Evolutionary conservation across 2,888 invertebrate species (phyloP).

Genomic region (Drosophila multiciliata): DNA sequence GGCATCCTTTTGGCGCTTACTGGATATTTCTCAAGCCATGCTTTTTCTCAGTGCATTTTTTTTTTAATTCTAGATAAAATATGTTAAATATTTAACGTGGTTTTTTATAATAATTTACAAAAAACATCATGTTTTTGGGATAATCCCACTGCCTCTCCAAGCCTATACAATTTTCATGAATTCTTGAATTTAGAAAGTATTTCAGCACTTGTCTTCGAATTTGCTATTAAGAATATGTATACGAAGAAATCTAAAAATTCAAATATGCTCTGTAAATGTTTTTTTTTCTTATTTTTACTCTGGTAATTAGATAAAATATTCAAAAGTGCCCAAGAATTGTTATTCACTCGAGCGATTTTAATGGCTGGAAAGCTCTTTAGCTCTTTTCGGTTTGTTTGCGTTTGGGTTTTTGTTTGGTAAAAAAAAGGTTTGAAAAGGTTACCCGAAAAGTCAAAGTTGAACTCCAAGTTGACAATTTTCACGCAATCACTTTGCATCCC

Average conservation of each 20-base stretch:
- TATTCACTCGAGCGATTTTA: constrained; percentile 73
- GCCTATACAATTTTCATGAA: background rate
- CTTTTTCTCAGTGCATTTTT: background rate
- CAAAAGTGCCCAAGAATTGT: constrained; percentile 23
- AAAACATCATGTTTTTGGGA: too few relatives aligned
- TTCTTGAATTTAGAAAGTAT: too few relatives aligned
- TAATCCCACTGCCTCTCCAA: background rate
- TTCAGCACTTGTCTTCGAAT: too few relatives aligned
- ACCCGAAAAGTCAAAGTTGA: constrained; percentile 44
- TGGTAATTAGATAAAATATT: constrained; percentile 54
- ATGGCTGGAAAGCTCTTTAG: constrained; percentile 47
- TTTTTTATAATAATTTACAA: background rate
- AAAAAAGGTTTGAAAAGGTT: constrained; percentile 58
- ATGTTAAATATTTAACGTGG: background rate
- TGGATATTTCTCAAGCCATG: background rate
- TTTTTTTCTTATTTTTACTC: background rate
- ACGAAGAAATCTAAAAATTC: background rate
- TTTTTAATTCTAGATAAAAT: background rate
- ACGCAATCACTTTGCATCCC: background rate
- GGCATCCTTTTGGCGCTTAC: background rate
- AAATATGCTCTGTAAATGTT: background rate
- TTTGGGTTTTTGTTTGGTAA: constrained; percentile 25
- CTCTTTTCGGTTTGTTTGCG: constrained; percentile 50
- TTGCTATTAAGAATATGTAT: background rate
- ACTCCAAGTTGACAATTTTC: constrained; percentile 50